Evolutionary conservation across 2,113 vertebrate species (phyloP).

Genomic region (Neogobius melanostomus): DNA sequence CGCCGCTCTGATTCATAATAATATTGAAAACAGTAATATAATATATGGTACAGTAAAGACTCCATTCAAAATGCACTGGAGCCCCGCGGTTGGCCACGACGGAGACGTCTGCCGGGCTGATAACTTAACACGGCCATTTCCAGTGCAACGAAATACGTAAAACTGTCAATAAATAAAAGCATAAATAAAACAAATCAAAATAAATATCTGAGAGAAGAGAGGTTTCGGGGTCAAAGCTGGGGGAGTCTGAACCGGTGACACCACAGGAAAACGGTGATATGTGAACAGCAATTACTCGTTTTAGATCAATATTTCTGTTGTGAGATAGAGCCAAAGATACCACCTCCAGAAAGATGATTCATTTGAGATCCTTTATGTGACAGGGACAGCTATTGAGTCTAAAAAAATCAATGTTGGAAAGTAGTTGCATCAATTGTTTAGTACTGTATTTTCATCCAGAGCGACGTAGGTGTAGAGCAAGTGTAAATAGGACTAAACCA

Average conservation of each 20-base stretch:
- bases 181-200: slow-evolving; percentile 13
- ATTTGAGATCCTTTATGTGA: too few species aligned
- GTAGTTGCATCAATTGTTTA: too few species aligned
- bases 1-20: slow-evolving; percentile 28
- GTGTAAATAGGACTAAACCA: not conserved
- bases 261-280: not conserved
- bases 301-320: too few species aligned
- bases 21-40: slow-evolving; percentile 41
- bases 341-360: too few species aligned
- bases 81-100: slow-evolving; percentile 44
- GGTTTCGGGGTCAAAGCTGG: not conserved
- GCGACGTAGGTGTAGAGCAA: not conserved
- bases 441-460: not conserved
- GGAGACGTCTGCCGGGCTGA: slow-evolving; percentile 31
- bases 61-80: slow-evolving; percentile 6
- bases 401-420: too few species aligned
- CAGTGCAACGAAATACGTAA: slow-evolving; percentile 7
- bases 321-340: too few species aligned
- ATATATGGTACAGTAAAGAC: slow-evolving; percentile 62
- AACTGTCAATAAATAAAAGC: slow-evolving; percentile 9
- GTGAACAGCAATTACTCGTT: too few species aligned
- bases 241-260: not conserved
- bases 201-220: slow-evolving; percentile 8
- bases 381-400: too few species aligned
- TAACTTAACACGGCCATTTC: not conserved